These are phyloP conservation scores for Volucella bombylans DNA, from an alignment of 2,888 invertebrate species.

Conservation along the genomic window DNA sequence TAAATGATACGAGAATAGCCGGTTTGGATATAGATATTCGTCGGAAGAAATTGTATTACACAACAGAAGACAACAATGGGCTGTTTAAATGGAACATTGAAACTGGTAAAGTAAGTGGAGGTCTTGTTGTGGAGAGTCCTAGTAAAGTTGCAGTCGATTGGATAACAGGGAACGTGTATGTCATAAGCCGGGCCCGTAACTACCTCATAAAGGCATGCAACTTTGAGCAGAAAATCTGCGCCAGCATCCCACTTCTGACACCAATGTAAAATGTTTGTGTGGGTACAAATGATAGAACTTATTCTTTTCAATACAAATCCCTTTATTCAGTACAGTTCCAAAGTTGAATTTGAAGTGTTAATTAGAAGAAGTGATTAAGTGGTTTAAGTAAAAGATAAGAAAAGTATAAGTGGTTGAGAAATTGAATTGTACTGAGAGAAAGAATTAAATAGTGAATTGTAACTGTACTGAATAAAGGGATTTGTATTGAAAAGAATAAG, in stretches of 20 bases:
- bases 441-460: too few relatives aligned
- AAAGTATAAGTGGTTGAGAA: too few relatives aligned
- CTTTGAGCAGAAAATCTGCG: constrained; percentile 84
- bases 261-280: too few relatives aligned
- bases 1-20: constrained; percentile 83
- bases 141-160: constrained; percentile 88
- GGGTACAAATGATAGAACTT: too few relatives aligned
- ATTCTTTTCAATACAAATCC: too few relatives aligned
- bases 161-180: constrained; percentile 89
- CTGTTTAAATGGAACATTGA: constrained; percentile 82
- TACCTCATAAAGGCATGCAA: constrained; percentile 84
- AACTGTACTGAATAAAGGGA: too few relatives aligned
- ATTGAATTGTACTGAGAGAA: too few relatives aligned
- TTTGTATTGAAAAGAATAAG: too few relatives aligned
- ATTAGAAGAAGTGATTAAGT: too few relatives aligned
- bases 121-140: constrained; percentile 81
- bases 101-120: constrained; percentile 79
- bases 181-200: constrained; percentile 83
- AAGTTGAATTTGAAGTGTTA: too few relatives aligned
- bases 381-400: too few relatives aligned
- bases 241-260: constrained; percentile 84
- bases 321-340: too few relatives aligned
- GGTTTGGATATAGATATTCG: constrained; percentile 84
- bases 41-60: constrained; percentile 83
- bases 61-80: constrained; percentile 81